phyloP scores from a whole-genome alignment of 1,140 invertebrate species.

The Eciton burchellii region DNA sequence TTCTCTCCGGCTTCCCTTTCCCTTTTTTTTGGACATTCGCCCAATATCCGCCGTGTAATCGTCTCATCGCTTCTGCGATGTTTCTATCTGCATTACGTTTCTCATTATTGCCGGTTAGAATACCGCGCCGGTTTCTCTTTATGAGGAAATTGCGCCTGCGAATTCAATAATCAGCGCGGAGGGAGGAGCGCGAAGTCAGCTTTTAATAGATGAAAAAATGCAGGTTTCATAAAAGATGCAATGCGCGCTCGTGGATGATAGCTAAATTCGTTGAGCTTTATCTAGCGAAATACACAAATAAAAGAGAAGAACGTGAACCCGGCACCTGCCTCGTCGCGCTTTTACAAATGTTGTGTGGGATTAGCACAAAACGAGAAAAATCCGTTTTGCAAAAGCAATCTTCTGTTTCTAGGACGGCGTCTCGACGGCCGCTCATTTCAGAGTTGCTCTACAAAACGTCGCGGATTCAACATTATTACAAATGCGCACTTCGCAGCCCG shows the following conservation, averaged over 20 bases:
- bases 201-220: too few species aligned
- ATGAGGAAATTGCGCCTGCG: slow-evolving; percentile 6
- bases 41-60: slow-evolving; percentile 16
- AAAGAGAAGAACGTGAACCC: too few species aligned
- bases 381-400: slow-evolving; percentile 2
- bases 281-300: neutral
- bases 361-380: neutral
- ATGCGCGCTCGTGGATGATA: neutral
- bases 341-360: too few species aligned
- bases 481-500: neutral
- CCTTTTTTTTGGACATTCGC: neutral
- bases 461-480: slow-evolving; percentile 32
- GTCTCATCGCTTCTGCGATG: neutral
- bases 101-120: slow-evolving; percentile 8
- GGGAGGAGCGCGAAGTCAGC: neutral
- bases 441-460: too few species aligned
- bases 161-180: slow-evolving; percentile 1
- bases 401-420: slow-evolving; percentile 12
- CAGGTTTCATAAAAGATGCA: too few species aligned
- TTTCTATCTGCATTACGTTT: slow-evolving; percentile 5
- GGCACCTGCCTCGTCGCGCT: too few species aligned
- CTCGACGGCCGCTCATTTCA: neutral
- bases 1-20: slow-evolving; percentile 18
- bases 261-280: neutral
- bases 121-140: neutral